phyloP scores from a whole-genome alignment of 2,113 vertebrate species.

The Xiphophorus maculatus region DNA sequence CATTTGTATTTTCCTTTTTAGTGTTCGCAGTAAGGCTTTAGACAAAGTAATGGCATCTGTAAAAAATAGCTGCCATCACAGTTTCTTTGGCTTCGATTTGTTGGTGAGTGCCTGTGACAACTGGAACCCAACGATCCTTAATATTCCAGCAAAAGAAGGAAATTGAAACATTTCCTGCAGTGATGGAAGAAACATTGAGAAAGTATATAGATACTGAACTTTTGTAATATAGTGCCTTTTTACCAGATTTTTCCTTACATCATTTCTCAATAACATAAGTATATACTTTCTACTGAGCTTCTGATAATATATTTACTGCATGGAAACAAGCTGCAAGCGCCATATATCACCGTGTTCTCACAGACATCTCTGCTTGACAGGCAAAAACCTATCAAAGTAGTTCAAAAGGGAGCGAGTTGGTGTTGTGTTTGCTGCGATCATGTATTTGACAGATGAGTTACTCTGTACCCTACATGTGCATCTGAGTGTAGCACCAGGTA shows the following conservation, averaged over 20 bases:
- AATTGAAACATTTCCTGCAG: conserved; percentile 37
- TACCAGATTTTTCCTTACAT: not conserved
- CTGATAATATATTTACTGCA: conserved; percentile 9
- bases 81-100: conserved; percentile 13
- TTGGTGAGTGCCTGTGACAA: conserved; percentile 36
- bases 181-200: conserved; percentile 44
- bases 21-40: not conserved
- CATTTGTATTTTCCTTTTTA: not conserved
- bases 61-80: not conserved
- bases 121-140: conserved; percentile 38
- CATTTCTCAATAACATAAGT: conserved; percentile 32
- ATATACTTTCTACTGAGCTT: conserved; percentile 12
- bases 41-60: not conserved
- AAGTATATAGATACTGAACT: conserved; percentile 20
- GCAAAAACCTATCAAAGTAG: conserved; percentile 57
- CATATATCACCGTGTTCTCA: conserved; percentile 31
- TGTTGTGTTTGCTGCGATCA: conserved; percentile 45
- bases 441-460: conserved; percentile 65
- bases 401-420: conserved; percentile 23
- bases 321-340: conserved; percentile 15
- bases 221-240: conserved; percentile 14
- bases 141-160: conserved; percentile 34
- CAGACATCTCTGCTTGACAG: conserved; percentile 30
- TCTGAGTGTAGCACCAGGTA: conserved; percentile 62
- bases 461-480: conserved; percentile 57